These are phyloP conservation scores for Wiebesia pumilae DNA, from an alignment of 1,140 invertebrate species.

Conservation along the genomic window DNA sequence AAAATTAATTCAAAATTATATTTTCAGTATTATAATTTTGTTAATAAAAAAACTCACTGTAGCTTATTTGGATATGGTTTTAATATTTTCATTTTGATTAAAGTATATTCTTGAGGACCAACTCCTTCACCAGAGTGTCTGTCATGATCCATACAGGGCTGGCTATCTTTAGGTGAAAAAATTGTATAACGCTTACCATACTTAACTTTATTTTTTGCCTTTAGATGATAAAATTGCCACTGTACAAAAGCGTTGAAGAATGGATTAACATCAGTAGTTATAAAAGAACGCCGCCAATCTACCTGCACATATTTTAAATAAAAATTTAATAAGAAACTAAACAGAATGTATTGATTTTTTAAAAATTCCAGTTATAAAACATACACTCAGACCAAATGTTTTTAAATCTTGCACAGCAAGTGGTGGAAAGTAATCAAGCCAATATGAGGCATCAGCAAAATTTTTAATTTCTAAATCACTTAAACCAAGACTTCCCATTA, in stretches of 20 bases:
- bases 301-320: conserved; percentile 77
- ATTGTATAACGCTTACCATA: conserved; percentile 99
- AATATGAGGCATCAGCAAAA: conserved; percentile 94
- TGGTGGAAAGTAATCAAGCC: conserved; percentile 98
- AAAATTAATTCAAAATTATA: not conserved
- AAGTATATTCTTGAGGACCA: conserved; percentile 97
- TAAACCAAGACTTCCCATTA: conserved; percentile 96
- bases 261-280: conserved; percentile 98
- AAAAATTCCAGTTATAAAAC: conserved; percentile 56
- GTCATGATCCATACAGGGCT: conserved; percentile 99
- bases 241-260: conserved; percentile 98
- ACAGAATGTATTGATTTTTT: conserved; percentile 42
- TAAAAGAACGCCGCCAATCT: conserved; percentile 97
- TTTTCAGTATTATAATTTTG: not conserved
- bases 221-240: conserved; percentile 97
- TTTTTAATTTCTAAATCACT: conserved; percentile 92
- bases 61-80: conserved; percentile 85
- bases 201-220: conserved; percentile 90
- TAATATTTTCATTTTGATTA: conserved; percentile 94
- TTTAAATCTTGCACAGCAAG: conserved; percentile 90
- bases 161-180: conserved; percentile 96
- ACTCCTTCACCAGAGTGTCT: conserved; percentile 96
- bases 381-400: conserved; percentile 91
- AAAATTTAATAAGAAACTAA: conserved; percentile 44
- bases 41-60: conserved; percentile 73